phyloP scores from a whole-genome alignment of 2,797 vertebrate genomes.

The Tadarida brasiliensis region DNA sequence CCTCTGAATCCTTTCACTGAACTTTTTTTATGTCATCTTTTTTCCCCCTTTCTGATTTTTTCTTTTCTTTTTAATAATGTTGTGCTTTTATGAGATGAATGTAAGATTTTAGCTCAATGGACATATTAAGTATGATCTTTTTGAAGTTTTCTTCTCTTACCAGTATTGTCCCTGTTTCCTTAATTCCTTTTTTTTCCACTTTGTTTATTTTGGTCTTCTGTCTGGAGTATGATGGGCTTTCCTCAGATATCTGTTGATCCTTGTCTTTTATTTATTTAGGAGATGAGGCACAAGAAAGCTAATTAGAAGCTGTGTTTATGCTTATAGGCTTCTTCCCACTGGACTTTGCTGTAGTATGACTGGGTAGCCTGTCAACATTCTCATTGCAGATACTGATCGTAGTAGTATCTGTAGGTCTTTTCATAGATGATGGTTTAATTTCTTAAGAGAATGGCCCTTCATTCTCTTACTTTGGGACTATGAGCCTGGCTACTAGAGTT shows the following conservation, averaged over 20 bases:
- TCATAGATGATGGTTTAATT: background rate
- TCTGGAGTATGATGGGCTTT: background rate
- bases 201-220: background rate
- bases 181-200: background rate
- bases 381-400: background rate
- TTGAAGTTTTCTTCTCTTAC: background rate
- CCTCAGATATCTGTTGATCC: background rate
- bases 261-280: background rate
- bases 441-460: background rate
- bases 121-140: background rate
- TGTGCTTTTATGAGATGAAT: background rate
- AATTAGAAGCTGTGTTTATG: background rate
- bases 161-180: background rate
- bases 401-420: background rate
- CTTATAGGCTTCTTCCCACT: background rate
- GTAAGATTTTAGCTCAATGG: background rate
- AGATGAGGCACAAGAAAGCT: background rate
- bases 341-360: background rate
- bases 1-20: background rate
- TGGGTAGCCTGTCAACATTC: background rate
- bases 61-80: background rate
- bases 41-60: background rate
- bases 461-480: background rate
- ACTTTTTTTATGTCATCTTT: background rate
- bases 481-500: background rate